Base-by-base conservation (phyloP, 1,140 invertebrate genomes). In the Cherax quadricarinatus region DNA sequence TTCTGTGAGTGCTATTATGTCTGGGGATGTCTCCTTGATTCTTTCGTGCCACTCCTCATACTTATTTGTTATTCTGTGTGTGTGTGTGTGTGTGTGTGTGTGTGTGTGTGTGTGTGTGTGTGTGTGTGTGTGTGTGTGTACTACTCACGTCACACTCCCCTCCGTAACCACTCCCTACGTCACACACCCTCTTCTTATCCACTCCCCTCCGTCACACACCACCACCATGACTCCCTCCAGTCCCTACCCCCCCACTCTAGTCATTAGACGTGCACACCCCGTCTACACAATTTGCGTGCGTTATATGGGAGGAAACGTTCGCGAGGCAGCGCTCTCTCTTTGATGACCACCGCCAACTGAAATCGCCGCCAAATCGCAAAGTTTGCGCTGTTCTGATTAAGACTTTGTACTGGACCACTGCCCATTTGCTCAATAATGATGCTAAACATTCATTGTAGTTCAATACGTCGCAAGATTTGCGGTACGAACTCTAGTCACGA, bases 381-480 rank as follows among this genome's bases (percentile, higher is more conserved):
- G 89, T 91, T 91, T 91, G 89, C 73, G 75, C 89, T 79, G 89
- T 86, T 91, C 73, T 91, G 89, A 91, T 91, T 91, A 91, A 91
- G 89, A 91, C 89, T 91, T 86, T 91, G 89, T 86, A 66, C 89
- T 80, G 66, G 84, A 80, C 89, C 89, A 91, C 73, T 83, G 84
- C 73, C 89, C 83, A 91, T 86, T 91, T 86, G 51, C 89, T 86
- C 89, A 86, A 70, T 86, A 86, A 86, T 91, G 86, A 91, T 91
- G 89, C 86, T 91, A 91, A 91, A 73, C 78, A 90, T 73, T 84
- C 83, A 90, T 90, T 90, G 89, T 90, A 48, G 81, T 84, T 53
- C 85, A 62, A 78, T 79, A 78, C 21, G 5, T 75, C 18, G 70
- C 24, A 30, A 75, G 70, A 75, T n/a, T 75, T 75, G 24, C 70